Conservation (phyloP, 1,140 invertebrate species). For the Drosophila dunni region DNA sequence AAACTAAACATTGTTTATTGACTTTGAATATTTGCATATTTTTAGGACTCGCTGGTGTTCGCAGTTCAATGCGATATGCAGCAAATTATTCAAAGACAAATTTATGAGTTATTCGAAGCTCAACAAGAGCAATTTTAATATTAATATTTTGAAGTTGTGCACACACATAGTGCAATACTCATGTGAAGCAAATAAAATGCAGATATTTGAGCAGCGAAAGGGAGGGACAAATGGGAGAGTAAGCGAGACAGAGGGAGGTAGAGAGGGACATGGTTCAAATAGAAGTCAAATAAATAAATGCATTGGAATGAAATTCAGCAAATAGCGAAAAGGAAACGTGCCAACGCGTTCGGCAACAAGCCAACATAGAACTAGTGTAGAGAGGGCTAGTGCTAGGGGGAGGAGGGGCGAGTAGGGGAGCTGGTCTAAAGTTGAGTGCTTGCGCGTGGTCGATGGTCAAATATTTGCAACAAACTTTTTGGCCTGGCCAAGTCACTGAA, state of each 20-base stretch:
- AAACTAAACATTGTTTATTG: slow-evolving; percentile 63
- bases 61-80: slow-evolving; percentile 23
- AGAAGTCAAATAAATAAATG: slow-evolving; percentile 80
- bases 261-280: slow-evolving; percentile 4
- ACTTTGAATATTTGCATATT: slow-evolving; percentile 23
- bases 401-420: not conserved
- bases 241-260: not conserved
- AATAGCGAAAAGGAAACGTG: slow-evolving; percentile 51
- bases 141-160: slow-evolving; percentile 67
- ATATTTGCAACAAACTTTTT: slow-evolving; percentile 80
- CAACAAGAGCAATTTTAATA: slow-evolving; percentile 70
- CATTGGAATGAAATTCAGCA: slow-evolving; percentile 54
- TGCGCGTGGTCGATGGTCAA: slow-evolving; percentile 67
- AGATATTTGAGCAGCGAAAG: slow-evolving; percentile 26
- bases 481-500: slow-evolving; percentile 73
- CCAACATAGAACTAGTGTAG: slow-evolving; percentile 18
- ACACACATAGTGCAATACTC: slow-evolving; percentile 10
- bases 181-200: slow-evolving; percentile 51
- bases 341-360: slow-evolving; percentile 41
- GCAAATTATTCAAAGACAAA: slow-evolving; percentile 72
- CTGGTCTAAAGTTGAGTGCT: slow-evolving; percentile 28
- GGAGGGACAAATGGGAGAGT: not conserved
- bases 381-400: not conserved
- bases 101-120: slow-evolving; percentile 57
- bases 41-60: slow-evolving; percentile 21